Evolutionary conservation across 2,888 invertebrate genomes (phyloP), one percentile per base, ranked within the genome.

Genomic region (Cheilosia grossa): DNA sequence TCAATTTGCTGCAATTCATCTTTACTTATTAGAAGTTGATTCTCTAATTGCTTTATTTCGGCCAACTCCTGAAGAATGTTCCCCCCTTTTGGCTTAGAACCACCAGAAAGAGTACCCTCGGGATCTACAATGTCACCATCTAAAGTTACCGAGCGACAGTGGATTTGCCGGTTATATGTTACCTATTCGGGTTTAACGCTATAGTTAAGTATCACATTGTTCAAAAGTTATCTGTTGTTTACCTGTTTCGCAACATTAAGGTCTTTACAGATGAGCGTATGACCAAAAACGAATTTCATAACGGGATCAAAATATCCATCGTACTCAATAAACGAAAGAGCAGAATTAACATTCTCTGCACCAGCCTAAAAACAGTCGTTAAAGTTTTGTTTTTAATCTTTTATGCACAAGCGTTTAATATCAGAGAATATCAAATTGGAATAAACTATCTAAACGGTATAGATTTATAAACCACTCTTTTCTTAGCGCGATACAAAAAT

Each of bases 71-170:
- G 89, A 30, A 95, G 91, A 82, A 95, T 90, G 17, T 95, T 94
- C 0, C 92, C 93, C 1, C 93, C 94, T 92, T 93, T 94, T 5
- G 93, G 93, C 49, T 93, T 90, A 0, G 96, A 94, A 90, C 99
- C 99, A 89, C 99, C 99, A 72, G 97, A 95, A 42, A 99, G 93
- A 9, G 96, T 96, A 88, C 99, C 99, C 64, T 95, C 93, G 0
- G 99, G 98, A 92, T 98, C 98, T 87, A 96, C 96, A 42, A 96
- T 95, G 91, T 99, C 99, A 0, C 99, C 99, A 87, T 97, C 97
- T 4, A 97, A 91, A 1, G 99, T 98, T 24, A 99, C 97, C 89
- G 95, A 94, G 85, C 95, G 94, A 44, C 93, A 94, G 88, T 93
- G 92, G 78, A 97, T 94, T 59, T 92, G 91, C 13, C 93, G 93